phyloP scores from a whole-genome alignment of 2,113 vertebrate species.

The Maylandia zebra region DNA sequence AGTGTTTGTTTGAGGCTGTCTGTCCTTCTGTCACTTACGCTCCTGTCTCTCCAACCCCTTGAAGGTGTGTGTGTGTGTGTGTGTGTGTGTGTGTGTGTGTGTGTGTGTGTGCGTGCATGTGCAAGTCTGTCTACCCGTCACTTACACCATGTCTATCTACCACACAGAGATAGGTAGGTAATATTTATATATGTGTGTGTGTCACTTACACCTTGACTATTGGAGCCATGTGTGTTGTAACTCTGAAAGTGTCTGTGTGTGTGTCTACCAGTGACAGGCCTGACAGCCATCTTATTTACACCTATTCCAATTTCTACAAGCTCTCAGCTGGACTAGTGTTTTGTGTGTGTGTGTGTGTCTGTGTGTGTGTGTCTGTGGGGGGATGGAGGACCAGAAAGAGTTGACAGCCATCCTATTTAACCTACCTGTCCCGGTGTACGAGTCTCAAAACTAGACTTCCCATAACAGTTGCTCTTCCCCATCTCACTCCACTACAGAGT shows the following conservation, averaged over 20 bases:
- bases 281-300: conserved; percentile 69
- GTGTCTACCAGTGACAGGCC: conserved; percentile 46
- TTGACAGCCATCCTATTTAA: conserved; percentile 60
- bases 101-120: no score
- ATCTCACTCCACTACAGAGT: neutral
- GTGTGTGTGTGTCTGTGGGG: neutral
- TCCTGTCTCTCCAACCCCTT: conserved; percentile 15
- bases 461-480: conserved; percentile 10
- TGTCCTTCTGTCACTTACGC: conserved; percentile 76
- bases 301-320: conserved; percentile 61
- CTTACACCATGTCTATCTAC: conserved; percentile 40
- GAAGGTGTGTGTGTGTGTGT: neutral
- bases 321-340: conserved; percentile 44
- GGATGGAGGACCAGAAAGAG: conserved; percentile 6
- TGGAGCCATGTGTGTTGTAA: neutral
- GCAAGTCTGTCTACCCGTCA: conserved; percentile 36
- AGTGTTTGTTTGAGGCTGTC: conserved; percentile 57
- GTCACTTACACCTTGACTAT: conserved; percentile 11
- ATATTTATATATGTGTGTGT: neutral
- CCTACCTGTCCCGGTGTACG: conserved; percentile 14
- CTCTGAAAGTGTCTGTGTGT: conserved; percentile 22
- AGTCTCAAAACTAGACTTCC: conserved; percentile 30
- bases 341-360: neutral
- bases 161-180: neutral
- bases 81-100: neutral